Evolutionary conservation across 2,113 vertebrate genomes (phyloP).

Genomic region (Epinephelus fuscoguttatus): DNA sequence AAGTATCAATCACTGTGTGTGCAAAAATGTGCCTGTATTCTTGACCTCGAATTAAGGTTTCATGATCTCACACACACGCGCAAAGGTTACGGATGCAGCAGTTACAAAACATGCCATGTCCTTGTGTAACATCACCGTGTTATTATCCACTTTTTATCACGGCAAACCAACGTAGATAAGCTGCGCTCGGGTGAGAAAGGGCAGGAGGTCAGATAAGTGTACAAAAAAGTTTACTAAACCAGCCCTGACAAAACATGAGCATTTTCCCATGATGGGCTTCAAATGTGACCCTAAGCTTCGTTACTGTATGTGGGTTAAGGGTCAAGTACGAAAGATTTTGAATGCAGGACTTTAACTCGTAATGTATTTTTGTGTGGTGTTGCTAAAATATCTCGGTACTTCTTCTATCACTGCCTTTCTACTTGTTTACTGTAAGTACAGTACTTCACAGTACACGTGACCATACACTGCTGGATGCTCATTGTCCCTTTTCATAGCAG

Average conservation of each 20-base stretch:
- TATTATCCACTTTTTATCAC: neutral
- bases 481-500: neutral
- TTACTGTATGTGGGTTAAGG: neutral
- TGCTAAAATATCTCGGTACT: neutral
- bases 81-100: neutral
- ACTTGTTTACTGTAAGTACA: neutral
- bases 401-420: neutral
- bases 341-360: neutral
- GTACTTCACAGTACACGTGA: neutral
- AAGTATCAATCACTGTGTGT: neutral
- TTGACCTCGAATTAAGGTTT: neutral
- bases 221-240: conserved; percentile 16
- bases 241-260: conserved; percentile 48
- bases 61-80: neutral
- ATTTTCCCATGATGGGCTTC: conserved; percentile 41
- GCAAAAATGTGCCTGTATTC: neutral
- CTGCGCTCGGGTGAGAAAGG: neutral
- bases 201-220: conserved; percentile 1
- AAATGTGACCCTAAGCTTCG: neutral
- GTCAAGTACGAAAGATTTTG: neutral
- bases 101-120: conserved; percentile 23
- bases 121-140: conserved; percentile 18
- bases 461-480: neutral
- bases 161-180: conserved; percentile 47
- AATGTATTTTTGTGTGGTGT: neutral